phyloP scores from a whole-genome alignment of 2,888 invertebrate genomes.

The Lasioglossum morio region DNA sequence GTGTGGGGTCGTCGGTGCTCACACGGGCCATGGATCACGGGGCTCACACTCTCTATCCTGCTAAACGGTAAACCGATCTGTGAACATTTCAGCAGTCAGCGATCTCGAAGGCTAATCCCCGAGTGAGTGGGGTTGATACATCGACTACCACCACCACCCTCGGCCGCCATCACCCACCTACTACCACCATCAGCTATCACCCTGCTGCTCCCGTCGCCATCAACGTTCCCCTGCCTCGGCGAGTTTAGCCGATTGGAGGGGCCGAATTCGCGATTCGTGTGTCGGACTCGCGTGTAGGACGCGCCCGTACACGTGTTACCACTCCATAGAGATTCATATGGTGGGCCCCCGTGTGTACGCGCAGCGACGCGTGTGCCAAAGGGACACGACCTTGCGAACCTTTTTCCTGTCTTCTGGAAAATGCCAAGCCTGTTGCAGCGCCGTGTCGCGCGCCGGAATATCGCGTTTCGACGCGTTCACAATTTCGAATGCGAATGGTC shows the following conservation, averaged over 20 bases:
- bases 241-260: constrained; percentile 58
- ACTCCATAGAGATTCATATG: constrained; percentile 61
- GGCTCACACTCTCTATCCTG: constrained; percentile 82
- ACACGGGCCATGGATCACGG: constrained; percentile 77
- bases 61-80: constrained; percentile 85
- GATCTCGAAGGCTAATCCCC: constrained; percentile 83
- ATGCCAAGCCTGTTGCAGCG: constrained; percentile 47
- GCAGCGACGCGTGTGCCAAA: constrained; percentile 16
- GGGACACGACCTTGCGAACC: constrained; percentile 40
- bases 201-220: constrained; percentile 42
- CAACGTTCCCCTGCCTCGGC: constrained; percentile 49
- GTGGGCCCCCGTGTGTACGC: constrained; percentile 1
- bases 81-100: constrained; percentile 85
- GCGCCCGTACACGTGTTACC: constrained; percentile 66
- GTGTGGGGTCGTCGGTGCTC: constrained; percentile 61
- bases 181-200: constrained; percentile 44
- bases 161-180: constrained; percentile 25
- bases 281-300: constrained; percentile 57
- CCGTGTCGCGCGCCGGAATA: neutral
- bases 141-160: constrained; percentile 68
- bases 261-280: constrained; percentile 60
- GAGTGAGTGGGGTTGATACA: constrained; percentile 82
- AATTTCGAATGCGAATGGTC: neutral
- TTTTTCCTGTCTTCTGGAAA: constrained; percentile 58
- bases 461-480: neutral